Evolutionary conservation across 2,888 invertebrate species (phyloP).

Genomic region (Tetranychus truncatus): DNA sequence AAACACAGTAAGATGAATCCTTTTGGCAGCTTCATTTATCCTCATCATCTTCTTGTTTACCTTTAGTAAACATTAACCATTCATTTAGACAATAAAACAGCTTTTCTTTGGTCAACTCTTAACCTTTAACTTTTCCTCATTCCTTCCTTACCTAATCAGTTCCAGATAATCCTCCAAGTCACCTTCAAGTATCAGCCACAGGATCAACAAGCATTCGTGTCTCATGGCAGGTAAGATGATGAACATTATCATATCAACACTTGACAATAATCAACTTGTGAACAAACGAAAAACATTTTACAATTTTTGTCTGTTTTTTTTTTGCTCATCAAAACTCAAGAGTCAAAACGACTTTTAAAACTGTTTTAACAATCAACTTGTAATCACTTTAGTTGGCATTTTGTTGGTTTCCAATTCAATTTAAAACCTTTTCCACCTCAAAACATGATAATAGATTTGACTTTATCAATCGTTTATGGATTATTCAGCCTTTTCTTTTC

Average conservation of each 20-base stretch:
- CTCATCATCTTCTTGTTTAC: background rate
- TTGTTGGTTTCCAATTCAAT: background rate
- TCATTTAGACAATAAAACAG: background rate
- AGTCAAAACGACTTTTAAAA: too few species aligned
- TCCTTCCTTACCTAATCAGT: constrained; percentile 2
- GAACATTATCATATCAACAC: background rate
- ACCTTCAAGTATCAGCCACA: constrained; percentile 6
- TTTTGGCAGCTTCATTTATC: background rate
- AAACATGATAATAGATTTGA: background rate
- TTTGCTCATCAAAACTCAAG: too few species aligned
- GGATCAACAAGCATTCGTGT: constrained; percentile 8
- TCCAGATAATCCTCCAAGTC: constrained; percentile 3
- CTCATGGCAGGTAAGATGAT: constrained; percentile 10
- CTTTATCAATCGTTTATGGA: too few species aligned
- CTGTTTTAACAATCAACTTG: too few species aligned
- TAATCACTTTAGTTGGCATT: too few species aligned
- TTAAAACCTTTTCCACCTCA: background rate
- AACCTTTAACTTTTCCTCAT: background rate
- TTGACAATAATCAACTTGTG: too few species aligned
- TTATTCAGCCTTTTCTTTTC: too few species aligned
- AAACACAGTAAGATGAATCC: background rate
- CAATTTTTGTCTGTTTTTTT: too few species aligned
- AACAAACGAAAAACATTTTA: too few species aligned
- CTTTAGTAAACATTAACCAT: background rate
- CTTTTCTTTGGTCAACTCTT: background rate